A percentile compares a stretch with the other conserved stretches of the same genome.
phyloP scores from a whole-genome alignment of 1,140 invertebrate genomes.

The Plectus sambesii region DNA sequence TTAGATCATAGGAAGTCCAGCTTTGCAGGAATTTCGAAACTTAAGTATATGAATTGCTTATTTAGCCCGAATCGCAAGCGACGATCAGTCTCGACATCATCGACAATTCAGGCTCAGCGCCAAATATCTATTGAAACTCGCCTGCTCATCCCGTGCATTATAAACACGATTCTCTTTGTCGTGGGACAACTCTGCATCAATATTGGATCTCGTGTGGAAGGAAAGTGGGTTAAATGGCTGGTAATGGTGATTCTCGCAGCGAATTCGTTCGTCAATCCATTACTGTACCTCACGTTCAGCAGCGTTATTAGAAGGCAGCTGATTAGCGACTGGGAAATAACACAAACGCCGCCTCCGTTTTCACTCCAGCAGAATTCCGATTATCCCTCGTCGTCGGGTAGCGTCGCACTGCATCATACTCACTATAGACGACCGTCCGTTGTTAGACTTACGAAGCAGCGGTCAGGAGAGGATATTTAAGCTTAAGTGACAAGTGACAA shows the following conservation, averaged over 20 bases:
- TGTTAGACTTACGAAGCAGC: too few species aligned
- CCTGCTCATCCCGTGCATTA: slow-evolving; percentile 26
- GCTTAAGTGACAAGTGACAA: too few species aligned
- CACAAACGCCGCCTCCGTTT: too few species aligned
- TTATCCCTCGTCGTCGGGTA: too few species aligned
- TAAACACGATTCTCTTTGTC: slow-evolving; percentile 29
- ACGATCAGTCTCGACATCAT: slow-evolving; percentile 22
- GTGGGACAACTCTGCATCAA: slow-evolving; percentile 24
- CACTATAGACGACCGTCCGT: too few species aligned
- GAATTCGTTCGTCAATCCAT: slow-evolving; percentile 30
- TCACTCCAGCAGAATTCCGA: too few species aligned
- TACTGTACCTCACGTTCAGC: slow-evolving; percentile 19
- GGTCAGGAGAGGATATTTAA: too few species aligned
- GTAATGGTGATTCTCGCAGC: slow-evolving; percentile 27
- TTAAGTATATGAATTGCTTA: too few species aligned
- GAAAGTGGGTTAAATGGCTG: slow-evolving; percentile 27
- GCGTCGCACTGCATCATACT: too few species aligned
- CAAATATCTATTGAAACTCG: slow-evolving; percentile 29
- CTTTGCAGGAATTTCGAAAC: too few species aligned
- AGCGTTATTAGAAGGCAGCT: slow-evolving; percentile 16
- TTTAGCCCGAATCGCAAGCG: too few species aligned
- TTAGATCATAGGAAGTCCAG: too few species aligned
- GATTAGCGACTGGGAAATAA: slow-evolving; percentile 8
- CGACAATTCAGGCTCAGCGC: slow-evolving; percentile 15
- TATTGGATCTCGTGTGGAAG: slow-evolving; percentile 20